A percentile compares a stretch with the other conserved stretches of the same genome.
Evolutionary conservation across 2,888 invertebrate genomes (phyloP).

Genomic region (Andrena fulva): DNA sequence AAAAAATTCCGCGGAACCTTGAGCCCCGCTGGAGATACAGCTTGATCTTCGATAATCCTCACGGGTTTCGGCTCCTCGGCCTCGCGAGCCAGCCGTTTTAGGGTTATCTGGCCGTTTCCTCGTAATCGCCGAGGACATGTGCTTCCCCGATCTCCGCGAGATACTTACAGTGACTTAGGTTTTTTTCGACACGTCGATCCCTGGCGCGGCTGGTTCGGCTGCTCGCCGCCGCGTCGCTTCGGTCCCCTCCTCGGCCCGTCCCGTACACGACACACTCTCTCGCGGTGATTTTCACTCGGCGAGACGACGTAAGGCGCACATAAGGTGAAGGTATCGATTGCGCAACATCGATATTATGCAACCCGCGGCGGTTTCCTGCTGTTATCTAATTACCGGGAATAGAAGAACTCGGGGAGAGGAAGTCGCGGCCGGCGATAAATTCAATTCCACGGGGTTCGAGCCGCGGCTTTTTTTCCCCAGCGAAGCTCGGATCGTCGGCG

Average conservation of each 20-base stretch:
- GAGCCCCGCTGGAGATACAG: not conserved
- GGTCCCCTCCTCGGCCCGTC: not conserved
- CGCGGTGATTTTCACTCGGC: slow-evolving; percentile 67
- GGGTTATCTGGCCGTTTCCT: too few species aligned
- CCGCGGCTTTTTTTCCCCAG: not conserved
- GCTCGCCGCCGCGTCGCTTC: too few species aligned
- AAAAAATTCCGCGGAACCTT: not conserved
- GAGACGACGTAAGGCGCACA: slow-evolving; percentile 67
- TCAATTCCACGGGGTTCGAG: slow-evolving; percentile 36
- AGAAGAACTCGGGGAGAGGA: slow-evolving; percentile 65
- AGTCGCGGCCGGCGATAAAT: slow-evolving; percentile 55
- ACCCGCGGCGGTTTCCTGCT: slow-evolving; percentile 77
- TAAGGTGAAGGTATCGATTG: slow-evolving; percentile 78
- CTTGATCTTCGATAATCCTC: too few species aligned
- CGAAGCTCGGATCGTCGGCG: not conserved
- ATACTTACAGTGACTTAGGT: not conserved
- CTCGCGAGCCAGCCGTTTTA: too few species aligned
- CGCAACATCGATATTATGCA: slow-evolving; percentile 80
- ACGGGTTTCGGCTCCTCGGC: too few species aligned
- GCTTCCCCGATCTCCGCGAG: too few species aligned
- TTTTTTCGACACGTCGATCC: not conserved
- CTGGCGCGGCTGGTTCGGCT: not conserved
- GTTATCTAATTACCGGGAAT: slow-evolving; percentile 76
- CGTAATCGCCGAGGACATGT: too few species aligned
- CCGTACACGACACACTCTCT: slow-evolving; percentile 18